Evolutionary conservation across 2,888 invertebrate genomes (phyloP).

Genomic region (Kryphioiulus occultus): DNA sequence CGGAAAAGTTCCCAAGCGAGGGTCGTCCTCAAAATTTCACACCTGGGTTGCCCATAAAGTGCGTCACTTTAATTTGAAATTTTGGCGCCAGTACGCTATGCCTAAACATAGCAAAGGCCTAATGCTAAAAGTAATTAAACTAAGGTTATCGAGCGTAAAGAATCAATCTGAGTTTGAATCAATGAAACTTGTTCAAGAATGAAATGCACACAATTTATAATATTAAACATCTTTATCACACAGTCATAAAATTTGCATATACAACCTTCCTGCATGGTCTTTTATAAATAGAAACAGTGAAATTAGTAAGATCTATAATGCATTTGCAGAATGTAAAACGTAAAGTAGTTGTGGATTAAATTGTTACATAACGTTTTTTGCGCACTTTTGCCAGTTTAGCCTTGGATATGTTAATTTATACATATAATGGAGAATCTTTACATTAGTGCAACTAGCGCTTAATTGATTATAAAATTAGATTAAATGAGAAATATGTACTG

Average conservation of each 20-base stretch:
- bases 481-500: no score
- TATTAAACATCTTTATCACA: conserved; percentile 38
- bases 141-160: no score
- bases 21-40: background rate
- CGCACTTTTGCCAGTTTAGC: background rate
- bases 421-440: background rate
- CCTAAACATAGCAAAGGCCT: no score
- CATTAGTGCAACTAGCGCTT: no score
- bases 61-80: background rate
- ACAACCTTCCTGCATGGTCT: conserved; percentile 4
- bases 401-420: background rate
- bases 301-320: conserved; percentile 7
- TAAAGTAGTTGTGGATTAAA: background rate
- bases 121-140: no score
- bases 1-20: conserved; percentile 17
- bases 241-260: conserved; percentile 27
- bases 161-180: no score
- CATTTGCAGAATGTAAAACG: background rate
- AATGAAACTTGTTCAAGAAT: background rate
- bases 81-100: background rate
- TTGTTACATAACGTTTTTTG: background rate
- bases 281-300: background rate
- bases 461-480: no score
- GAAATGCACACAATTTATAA: background rate
- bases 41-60: background rate